Percentiles rank a stretch among this genome's conserved stretches.
Evolutionary conservation across 2,888 invertebrate species (phyloP).

Genomic region (Onthophagus sagittarius): DNA sequence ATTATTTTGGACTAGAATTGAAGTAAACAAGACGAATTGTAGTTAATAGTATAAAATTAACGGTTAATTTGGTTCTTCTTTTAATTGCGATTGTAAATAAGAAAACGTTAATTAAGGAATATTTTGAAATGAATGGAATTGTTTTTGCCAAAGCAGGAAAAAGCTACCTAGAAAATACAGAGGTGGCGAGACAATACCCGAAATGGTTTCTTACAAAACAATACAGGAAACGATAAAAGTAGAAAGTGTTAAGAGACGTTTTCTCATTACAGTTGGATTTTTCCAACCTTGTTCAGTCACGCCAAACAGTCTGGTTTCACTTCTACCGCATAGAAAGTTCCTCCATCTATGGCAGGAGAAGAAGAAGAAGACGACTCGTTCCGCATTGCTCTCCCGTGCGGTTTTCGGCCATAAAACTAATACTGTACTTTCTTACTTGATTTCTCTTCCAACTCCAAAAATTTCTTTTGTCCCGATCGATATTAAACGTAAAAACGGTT

Average conservation of each 20-base stretch:
- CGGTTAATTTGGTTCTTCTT: neutral
- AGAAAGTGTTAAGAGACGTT: neutral
- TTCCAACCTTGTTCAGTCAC: neutral
- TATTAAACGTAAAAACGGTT: neutral
- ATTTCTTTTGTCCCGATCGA: neutral
- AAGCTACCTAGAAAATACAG: too few relatives aligned
- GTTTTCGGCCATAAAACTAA: neutral
- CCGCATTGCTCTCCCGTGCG: neutral
- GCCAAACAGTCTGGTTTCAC: neutral
- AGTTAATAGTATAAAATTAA: too few relatives aligned
- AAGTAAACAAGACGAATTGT: too few relatives aligned
- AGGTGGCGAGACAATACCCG: neutral
- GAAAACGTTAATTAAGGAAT: too few relatives aligned
- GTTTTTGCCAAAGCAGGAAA: too few relatives aligned
- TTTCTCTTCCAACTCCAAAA: neutral
- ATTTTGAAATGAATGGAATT: too few relatives aligned
- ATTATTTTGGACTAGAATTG: neutral
- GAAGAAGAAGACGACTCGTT: neutral
- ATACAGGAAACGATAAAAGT: neutral
- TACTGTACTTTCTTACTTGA: neutral
- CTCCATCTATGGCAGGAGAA: neutral
- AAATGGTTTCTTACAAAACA: neutral
- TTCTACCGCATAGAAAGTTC: neutral
- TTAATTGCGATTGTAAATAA: too few relatives aligned
- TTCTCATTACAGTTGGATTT: neutral